Evolutionary conservation across 2,797 vertebrate genomes (phyloP).

Genomic region (Leptatherina wallacei): DNA sequence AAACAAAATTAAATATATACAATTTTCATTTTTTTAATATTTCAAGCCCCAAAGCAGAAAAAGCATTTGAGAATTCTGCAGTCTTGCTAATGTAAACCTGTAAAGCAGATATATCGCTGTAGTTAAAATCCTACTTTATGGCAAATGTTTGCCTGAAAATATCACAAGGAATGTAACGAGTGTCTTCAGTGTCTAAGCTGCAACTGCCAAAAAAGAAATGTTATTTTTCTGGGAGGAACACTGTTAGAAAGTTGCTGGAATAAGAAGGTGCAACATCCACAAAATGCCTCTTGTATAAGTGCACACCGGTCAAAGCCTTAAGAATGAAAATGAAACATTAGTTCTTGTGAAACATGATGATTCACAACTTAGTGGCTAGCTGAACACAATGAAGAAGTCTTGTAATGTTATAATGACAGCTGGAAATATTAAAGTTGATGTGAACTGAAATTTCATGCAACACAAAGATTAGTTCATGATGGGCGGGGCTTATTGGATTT

Average conservation of each 20-base stretch:
- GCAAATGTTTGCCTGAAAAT: not conserved
- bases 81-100: not conserved
- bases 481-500: conserved; percentile 9
- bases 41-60: not conserved
- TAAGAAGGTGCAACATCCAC: not conserved
- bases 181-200: not conserved
- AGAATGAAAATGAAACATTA: conserved; percentile 6
- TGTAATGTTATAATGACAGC: conserved; percentile 8
- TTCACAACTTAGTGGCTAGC: conserved; percentile 2
- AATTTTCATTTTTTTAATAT: not conserved
- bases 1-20: not conserved
- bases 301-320: not conserved
- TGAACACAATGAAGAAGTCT: conserved; percentile 19
- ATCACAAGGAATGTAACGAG: not conserved
- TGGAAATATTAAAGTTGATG: conserved; percentile 19
- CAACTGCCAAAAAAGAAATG: not conserved
- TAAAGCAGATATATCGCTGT: not conserved
- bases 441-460: conserved; percentile 44
- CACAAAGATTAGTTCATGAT: conserved; percentile 39
- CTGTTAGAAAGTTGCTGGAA: conserved; percentile 19
- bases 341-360: conserved; percentile 23
- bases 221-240: conserved; percentile 7
- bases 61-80: not conserved
- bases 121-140: not conserved
- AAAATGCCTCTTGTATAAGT: not conserved